phyloP scores from a whole-genome alignment of 1,140 invertebrate species.

The Tribolium madens region DNA sequence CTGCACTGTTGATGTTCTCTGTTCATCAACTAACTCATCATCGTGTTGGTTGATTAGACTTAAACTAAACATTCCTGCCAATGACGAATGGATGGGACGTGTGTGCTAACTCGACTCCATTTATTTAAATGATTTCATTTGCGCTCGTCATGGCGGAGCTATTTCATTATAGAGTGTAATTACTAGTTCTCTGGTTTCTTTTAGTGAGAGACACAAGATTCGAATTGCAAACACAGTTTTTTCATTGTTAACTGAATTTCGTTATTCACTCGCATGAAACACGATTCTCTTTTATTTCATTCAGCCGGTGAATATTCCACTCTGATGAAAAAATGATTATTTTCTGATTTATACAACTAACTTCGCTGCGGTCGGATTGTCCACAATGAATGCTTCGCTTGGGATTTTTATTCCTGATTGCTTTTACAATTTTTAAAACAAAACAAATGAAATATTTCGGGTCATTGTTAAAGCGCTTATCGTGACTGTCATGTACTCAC shows the following conservation, averaged over 20 bases:
- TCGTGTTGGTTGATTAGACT: constrained; percentile 44
- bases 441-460: constrained; percentile 40
- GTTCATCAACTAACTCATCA: constrained; percentile 49
- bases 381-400: constrained; percentile 11
- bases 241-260: too few species aligned
- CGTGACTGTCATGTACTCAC: constrained; percentile 40
- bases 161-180: constrained; percentile 35
- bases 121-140: constrained; percentile 49
- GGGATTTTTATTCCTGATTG: constrained; percentile 22
- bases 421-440: constrained; percentile 31
- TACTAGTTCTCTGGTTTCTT: neutral
- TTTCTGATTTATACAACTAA: constrained; percentile 25
- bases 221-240: too few species aligned
- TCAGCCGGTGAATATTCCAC: constrained; percentile 8
- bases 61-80: constrained; percentile 40
- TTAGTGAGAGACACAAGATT: too few species aligned
- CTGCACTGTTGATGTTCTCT: constrained; percentile 33
- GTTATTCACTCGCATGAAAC: too few species aligned
- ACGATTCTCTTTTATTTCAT: constrained; percentile 7
- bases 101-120: constrained; percentile 24
- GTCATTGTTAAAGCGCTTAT: constrained; percentile 39
- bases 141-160: neutral
- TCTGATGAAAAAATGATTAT: constrained; percentile 30
- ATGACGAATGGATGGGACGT: constrained; percentile 34
- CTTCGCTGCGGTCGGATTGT: constrained; percentile 22